Percentiles rank a stretch among this genome's conserved stretches.
Conservation (phyloP, 1,140 invertebrate genomes). For the Calephelis virginiensis region DNA sequence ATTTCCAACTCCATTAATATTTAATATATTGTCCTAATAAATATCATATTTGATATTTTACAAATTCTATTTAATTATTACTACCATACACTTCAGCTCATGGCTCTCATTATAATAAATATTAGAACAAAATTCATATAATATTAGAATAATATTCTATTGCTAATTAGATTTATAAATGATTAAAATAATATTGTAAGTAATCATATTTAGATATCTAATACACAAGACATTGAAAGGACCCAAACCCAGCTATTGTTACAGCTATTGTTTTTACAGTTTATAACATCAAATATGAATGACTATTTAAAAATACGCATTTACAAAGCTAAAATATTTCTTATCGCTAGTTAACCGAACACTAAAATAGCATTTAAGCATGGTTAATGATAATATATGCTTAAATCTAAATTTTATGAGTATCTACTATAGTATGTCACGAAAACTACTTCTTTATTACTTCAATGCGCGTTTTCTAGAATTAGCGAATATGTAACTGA, state of each 20-base stretch:
- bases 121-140: slow-evolving; percentile 7
- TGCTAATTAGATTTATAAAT: slow-evolving; percentile 15
- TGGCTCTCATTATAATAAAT: slow-evolving; percentile 28
- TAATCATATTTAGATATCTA: slow-evolving; percentile 24
- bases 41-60: slow-evolving; percentile 37
- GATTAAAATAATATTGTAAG: slow-evolving; percentile 18
- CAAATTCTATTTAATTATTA: slow-evolving; percentile 52
- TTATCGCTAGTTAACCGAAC: too few relatives aligned
- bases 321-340: background rate
- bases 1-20: slow-evolving; percentile 25
- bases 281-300: slow-evolving; percentile 47
- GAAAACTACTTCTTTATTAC: background rate
- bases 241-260: slow-evolving; percentile 55
- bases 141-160: slow-evolving; percentile 5
- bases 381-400: background rate
- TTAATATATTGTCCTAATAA: slow-evolving; percentile 22
- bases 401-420: slow-evolving; percentile 2
- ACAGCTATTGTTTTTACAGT: slow-evolving; percentile 30
- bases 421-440: background rate
- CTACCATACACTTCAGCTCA: slow-evolving; percentile 57
- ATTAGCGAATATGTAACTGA: background rate
- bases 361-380: too few relatives aligned
- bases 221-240: slow-evolving; percentile 34
- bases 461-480: background rate
- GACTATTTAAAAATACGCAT: slow-evolving; percentile 22